Evolutionary conservation across 2,888 invertebrate species (phyloP), one percentile per base, ranked within the genome.

Genomic region (Drosophila lacicola): DNA sequence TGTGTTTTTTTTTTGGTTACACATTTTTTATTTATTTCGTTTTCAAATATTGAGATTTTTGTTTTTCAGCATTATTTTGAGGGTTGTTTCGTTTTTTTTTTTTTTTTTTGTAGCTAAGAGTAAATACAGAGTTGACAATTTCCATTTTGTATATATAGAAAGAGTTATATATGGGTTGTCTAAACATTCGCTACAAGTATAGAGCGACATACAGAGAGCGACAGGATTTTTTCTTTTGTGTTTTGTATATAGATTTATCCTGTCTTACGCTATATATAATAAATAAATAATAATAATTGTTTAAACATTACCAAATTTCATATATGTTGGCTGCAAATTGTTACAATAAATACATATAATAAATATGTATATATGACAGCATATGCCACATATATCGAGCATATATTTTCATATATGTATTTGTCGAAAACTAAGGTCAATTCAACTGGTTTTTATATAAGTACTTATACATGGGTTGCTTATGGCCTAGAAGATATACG

Each of bases 181-280:
- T 82, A 73, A 73, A 68, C 50, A 79, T 76, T 82, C 85, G 86
- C 85, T 76, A 70, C 88, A 77, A 84, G 66, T 83, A 83, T 84
- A 87, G 85, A 83, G 82, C 79, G 85, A 79, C 60, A 65, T 75
- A 72, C 66, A 71, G 64, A 80, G 63, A 29, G 29, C 82, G 70
- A 67, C 70, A 64, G 74, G 73, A 71, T 57, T 29, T 29, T 55
- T 17, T 1, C 17, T 17, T 17, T 71, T 76, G 14, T 39, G 57
- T 51, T 49, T 71, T 74, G 66, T 71, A 47, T 72, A 56, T 73
- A 64, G 33, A 64, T 65, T 50, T n/a, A 29, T 63, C 50, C 57
- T 60, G 68, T 47, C 63, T 46, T 57, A 47, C 42, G 62, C 64
- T 46, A 58, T 58, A 68, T 51, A 51, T 36, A 54, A 54, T 45